Conservation (phyloP, 2,797 vertebrate genomes). For the Leptodactylus fallax region DNA sequence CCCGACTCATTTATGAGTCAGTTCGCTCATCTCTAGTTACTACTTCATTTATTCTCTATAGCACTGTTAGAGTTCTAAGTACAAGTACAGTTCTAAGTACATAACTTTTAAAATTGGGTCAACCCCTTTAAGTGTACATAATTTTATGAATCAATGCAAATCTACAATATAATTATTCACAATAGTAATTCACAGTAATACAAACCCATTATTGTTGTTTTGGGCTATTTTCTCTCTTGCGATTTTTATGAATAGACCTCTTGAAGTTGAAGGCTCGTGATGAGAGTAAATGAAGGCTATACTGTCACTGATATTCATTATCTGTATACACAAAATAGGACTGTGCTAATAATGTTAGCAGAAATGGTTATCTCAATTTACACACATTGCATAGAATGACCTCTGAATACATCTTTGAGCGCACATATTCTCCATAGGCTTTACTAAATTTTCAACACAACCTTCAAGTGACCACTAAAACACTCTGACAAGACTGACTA, state of each 20-base stretch:
- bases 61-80: too few relatives aligned
- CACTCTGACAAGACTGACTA: too few relatives aligned
- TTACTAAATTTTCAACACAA: background rate
- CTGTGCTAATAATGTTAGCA: conserved; percentile 27
- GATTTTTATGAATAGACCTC: background rate
- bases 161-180: background rate
- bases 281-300: background rate
- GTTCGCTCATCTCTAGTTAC: too few relatives aligned
- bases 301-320: background rate
- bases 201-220: background rate
- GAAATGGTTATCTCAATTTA: conserved; percentile 26
- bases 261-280: background rate
- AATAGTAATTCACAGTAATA: too few relatives aligned
- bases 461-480: conserved; percentile 14
- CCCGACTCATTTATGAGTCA: too few relatives aligned
- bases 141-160: background rate
- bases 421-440: conserved; percentile 24
- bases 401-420: conserved; percentile 20
- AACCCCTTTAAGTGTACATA: background rate
- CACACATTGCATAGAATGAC: conserved; percentile 32
- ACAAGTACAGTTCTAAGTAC: too few relatives aligned
- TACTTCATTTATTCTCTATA: too few relatives aligned
- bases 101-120: too few relatives aligned
- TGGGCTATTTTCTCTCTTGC: background rate
- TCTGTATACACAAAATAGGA: conserved; percentile 40